Base-by-base conservation (phyloP, 2,888 invertebrate species). In the Brachypalpus laphriformis region DNA sequence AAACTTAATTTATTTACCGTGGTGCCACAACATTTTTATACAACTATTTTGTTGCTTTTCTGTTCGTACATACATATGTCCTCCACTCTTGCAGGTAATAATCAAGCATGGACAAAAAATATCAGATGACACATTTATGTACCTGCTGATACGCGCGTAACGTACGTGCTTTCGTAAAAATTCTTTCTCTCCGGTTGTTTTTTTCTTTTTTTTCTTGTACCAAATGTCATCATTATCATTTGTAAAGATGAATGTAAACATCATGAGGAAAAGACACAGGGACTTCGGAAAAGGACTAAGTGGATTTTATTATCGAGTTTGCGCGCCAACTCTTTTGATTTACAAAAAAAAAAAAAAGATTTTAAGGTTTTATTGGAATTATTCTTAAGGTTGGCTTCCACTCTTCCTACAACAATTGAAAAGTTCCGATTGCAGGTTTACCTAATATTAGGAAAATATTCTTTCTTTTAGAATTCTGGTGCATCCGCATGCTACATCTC, bases 1-100 rank as follows among this genome's bases (percentile, higher is more conserved):
- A 83, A 83, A 70, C 70, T 78, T 70, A 83, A 83, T 83, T 83
- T 75, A 83, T 74, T 20, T 61, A 49, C 47, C 47, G 76, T 31
- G 51, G 37, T 66, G 25, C 40, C 8, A 11, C 14, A 16, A 16
- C 16, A 51, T 8, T 49, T 14, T 47, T 37, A 37, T 66, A 16
- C 22, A 2, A 25, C 25, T 56, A 28, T 18, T 14, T 20, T 34
- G 14, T 1, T 11, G 34, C 25, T 18, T 42, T n/a, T 42, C n/a
- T 40, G 28, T 51, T 11, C 45, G 71, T n/a, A n/a, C n/a, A n/a
- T n/a, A n/a, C n/a, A n/a, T n/a, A n/a, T n/a, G n/a, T 54, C 71
- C 66, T 51, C n/a, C 18, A 56, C 57, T 72, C 49, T 40, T 37
- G 20, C 63, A 16, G 51, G 66, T 59, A 25, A 65, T 59, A 42